Percentiles rank a stretch among this genome's conserved stretches.
Conservation (phyloP, 2,888 invertebrate species). For the Ommatoiulus sabulosus region DNA sequence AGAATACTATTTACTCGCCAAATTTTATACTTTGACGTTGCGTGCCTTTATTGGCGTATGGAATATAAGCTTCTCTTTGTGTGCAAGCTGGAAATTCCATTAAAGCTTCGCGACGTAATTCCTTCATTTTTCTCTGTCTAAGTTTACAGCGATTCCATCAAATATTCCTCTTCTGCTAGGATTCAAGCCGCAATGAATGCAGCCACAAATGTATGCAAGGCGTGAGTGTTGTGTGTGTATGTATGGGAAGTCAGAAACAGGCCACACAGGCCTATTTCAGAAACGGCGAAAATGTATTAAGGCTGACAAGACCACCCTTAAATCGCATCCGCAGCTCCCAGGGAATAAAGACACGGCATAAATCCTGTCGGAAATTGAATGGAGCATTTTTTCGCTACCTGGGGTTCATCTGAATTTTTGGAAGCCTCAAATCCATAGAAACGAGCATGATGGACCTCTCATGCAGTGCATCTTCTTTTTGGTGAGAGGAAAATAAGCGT, state of each 20-base stretch:
- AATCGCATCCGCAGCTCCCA: slow-evolving; percentile 30
- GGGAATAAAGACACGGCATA: neutral
- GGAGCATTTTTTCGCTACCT: slow-evolving; percentile 2
- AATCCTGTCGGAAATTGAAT: slow-evolving; percentile 28
- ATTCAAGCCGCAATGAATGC: slow-evolving; percentile 40
- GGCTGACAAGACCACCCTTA: slow-evolving; percentile 32
- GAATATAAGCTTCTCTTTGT: neutral
- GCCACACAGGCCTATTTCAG: neutral
- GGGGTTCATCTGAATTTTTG: slow-evolving; percentile 9
- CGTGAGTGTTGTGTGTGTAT: neutral
- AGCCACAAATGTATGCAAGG: neutral
- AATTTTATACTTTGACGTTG: neutral
- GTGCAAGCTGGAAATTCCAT: neutral
- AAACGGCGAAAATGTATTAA: slow-evolving; percentile 30
- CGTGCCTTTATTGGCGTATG: neutral
- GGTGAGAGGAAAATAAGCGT: neutral
- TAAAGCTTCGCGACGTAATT: neutral
- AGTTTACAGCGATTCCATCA: slow-evolving; percentile 29
- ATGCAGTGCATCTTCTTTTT: neutral
- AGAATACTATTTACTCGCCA: neutral
- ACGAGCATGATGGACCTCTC: neutral
- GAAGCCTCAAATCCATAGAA: neutral
- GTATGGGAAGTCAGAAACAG: neutral
- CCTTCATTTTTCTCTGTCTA: slow-evolving; percentile 15
- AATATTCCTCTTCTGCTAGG: slow-evolving; percentile 16